These are phyloP conservation scores for Osmerus eperlanus DNA, from an alignment of 2,113 vertebrate genomes.

Conservation along the genomic window DNA sequence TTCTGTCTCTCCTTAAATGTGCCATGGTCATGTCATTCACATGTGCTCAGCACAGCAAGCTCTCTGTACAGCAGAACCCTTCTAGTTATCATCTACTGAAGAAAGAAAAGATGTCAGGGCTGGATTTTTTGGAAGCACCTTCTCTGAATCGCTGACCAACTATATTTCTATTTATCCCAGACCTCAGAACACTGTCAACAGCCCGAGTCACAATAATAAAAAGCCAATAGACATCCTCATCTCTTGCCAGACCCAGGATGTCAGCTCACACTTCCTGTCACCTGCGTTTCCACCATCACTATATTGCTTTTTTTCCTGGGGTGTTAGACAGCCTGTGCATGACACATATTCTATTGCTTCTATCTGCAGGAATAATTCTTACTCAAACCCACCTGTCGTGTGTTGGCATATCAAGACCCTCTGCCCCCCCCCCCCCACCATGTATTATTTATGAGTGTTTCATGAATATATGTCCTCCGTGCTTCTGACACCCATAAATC, in stretches of 20 bases:
- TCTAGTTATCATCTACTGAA: too few species aligned
- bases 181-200: slow-evolving; percentile 7
- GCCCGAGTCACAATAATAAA: slow-evolving; percentile 5
- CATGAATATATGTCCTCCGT: slow-evolving; percentile 55
- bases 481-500: slow-evolving; percentile 51
- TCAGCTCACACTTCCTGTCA: slow-evolving; percentile 23
- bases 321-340: slow-evolving; percentile 26
- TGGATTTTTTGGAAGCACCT: too few species aligned
- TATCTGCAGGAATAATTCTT: slow-evolving; percentile 56
- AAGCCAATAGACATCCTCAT: background rate
- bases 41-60: too few species aligned
- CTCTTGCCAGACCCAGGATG: slow-evolving; percentile 8
- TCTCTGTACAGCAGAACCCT: too few species aligned
- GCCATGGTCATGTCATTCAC: background rate
- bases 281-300: slow-evolving; percentile 15
- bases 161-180: background rate
- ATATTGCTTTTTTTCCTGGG: slow-evolving; percentile 23
- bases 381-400: slow-evolving; percentile 52
- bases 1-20: too few species aligned
- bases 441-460: slow-evolving; percentile 64
- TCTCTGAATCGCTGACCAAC: background rate
- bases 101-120: too few species aligned
- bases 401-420: slow-evolving; percentile 33
- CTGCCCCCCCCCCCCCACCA: slow-evolving; percentile 9
- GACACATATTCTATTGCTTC: slow-evolving; percentile 32